These are phyloP conservation scores for Acleris laterana DNA, from an alignment of 2,888 invertebrate genomes.

Conservation along the genomic window DNA sequence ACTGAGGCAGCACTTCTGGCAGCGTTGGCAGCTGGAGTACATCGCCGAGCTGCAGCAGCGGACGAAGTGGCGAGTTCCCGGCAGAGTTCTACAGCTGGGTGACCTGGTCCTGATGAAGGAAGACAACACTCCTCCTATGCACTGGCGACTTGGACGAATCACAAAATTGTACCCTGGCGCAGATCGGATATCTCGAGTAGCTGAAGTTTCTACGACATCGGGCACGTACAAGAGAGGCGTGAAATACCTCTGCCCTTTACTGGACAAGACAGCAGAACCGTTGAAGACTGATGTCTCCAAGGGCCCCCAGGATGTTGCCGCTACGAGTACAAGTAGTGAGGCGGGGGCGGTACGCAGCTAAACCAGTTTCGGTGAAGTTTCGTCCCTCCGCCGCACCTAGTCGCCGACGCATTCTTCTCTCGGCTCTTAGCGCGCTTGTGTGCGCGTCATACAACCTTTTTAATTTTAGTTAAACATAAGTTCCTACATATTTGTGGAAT, in stretches of 20 bases:
- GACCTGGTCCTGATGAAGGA: background rate
- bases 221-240: background rate
- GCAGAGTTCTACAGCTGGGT: background rate
- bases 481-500: too few species aligned
- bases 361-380: too few species aligned
- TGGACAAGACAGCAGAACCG: background rate
- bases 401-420: too few species aligned
- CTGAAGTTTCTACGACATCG: background rate
- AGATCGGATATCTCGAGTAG: background rate
- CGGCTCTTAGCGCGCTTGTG: too few species aligned
- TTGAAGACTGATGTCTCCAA: slow-evolving; percentile 7
- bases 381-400: too few species aligned
- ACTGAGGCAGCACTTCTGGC: background rate
- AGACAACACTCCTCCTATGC: background rate
- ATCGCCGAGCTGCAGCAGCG: background rate
- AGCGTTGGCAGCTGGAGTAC: background rate
- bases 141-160: slow-evolving; percentile 3
- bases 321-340: too few species aligned
- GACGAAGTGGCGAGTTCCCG: background rate
- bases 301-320: slow-evolving; percentile 7
- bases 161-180: background rate
- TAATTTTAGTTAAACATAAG: accelerated
- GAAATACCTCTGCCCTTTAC: slow-evolving; percentile 1
- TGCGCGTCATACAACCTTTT: too few species aligned
- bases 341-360: too few species aligned